Percentiles rank a stretch among this genome's conserved stretches.
Conservation (phyloP, 2,888 invertebrate genomes). For the Trichogramma dendrolimi region DNA sequence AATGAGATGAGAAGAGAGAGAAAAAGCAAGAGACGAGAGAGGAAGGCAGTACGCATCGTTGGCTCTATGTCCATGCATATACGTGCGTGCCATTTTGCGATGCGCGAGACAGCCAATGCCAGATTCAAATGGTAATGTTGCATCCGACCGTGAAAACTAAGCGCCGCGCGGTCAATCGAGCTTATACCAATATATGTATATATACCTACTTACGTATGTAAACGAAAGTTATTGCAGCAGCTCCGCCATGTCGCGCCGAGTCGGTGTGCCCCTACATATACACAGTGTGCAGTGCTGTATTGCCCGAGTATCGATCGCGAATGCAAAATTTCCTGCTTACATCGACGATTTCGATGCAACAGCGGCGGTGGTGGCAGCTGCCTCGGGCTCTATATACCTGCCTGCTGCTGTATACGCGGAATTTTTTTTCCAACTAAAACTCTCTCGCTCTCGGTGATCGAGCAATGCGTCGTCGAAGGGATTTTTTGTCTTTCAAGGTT, state of each 20-base stretch:
- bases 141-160: constrained; percentile 26
- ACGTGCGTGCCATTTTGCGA: constrained; percentile 12
- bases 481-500: too few species aligned
- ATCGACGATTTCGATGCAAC: not conserved
- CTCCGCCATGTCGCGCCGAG: not conserved
- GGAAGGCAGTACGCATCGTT: constrained; percentile 16
- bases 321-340: not conserved
- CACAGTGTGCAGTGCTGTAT: too few species aligned
- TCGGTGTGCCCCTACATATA: not conserved
- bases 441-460: too few species aligned
- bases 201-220: constrained; percentile 1
- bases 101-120: not conserved
- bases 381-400: too few species aligned
- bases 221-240: not conserved
- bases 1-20: too few species aligned
- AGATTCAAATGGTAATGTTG: constrained; percentile 27
- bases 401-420: too few species aligned
- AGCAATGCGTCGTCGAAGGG: too few species aligned
- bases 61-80: not conserved
- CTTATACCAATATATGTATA: too few species aligned
- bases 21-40: not conserved
- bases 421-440: too few species aligned
- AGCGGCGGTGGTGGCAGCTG: too few species aligned
- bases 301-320: not conserved
- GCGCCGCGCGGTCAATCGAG: not conserved